These are phyloP conservation scores for Corvus hawaiiensis DNA, from an alignment of 2,113 vertebrate species.

Conservation along the genomic window DNA sequence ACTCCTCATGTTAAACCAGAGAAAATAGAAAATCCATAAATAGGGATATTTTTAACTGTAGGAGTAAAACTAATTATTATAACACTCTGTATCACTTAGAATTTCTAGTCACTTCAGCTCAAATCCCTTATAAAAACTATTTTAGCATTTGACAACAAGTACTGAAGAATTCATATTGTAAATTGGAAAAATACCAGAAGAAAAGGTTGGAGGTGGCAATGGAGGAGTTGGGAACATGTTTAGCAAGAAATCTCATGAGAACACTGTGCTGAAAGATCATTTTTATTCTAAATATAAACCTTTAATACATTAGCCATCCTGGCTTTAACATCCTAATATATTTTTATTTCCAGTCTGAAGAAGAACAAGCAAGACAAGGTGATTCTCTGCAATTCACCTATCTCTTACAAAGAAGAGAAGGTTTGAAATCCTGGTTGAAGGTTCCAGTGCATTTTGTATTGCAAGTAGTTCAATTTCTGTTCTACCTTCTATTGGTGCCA, in stretches of 20 bases:
- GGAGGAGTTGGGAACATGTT: slow-evolving; percentile 39
- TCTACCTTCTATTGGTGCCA: not conserved
- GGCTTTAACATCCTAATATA: not conserved
- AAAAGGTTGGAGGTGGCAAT: slow-evolving; percentile 51
- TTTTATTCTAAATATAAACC: slow-evolving; percentile 36
- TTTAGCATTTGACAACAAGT: slow-evolving; percentile 28
- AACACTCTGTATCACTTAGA: not conserved
- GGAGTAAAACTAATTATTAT: not conserved
- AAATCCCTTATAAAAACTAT: not conserved
- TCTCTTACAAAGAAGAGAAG: not conserved
- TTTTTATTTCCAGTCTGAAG: not conserved
- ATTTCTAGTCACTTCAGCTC: not conserved
- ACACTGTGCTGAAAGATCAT: slow-evolving; percentile 12
- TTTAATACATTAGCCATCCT: not conserved
- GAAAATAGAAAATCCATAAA: not conserved
- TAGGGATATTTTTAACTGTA: not conserved
- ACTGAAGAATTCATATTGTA: not conserved
- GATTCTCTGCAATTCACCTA: not conserved
- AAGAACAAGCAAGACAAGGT: not conserved
- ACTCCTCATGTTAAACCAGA: not conserved
- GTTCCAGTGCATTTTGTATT: not conserved
- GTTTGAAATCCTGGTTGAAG: not conserved
- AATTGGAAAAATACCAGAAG: slow-evolving; percentile 50
- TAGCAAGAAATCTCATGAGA: slow-evolving; percentile 33
- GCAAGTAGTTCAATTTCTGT: not conserved